A percentile compares a stretch with the other conserved stretches of the same genome.
Evolutionary conservation across 2,888 invertebrate genomes (phyloP).

Genomic region (Trichogramma dendrolimi): DNA sequence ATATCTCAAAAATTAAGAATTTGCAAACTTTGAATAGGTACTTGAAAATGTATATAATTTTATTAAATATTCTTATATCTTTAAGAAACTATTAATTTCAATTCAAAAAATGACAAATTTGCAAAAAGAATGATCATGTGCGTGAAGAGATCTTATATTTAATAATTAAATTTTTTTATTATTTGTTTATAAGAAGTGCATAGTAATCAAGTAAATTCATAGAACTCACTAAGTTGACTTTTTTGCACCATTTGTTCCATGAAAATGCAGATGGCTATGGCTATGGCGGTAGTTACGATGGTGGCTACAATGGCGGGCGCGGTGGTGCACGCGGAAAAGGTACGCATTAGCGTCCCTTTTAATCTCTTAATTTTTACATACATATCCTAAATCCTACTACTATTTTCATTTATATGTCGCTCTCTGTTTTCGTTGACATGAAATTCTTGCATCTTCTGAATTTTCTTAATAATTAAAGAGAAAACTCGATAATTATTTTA

Average conservation of each 20-base stretch:
- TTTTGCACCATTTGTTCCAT: constrained; percentile 50
- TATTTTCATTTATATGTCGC: too few relatives aligned
- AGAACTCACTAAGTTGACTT: constrained; percentile 26
- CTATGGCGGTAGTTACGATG: constrained; percentile 84
- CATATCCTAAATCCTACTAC: too few relatives aligned
- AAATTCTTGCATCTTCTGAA: too few relatives aligned
- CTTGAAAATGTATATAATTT: too few relatives aligned
- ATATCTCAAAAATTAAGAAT: too few relatives aligned
- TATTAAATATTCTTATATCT: too few relatives aligned
- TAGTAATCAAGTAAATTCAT: constrained; percentile 15
- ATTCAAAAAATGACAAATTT: not conserved
- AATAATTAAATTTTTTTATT: constrained; percentile 1
- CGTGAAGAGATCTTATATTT: constrained; percentile 19
- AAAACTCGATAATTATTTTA: too few relatives aligned
- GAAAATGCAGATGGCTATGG: constrained; percentile 64
- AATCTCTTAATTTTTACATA: constrained; percentile 20
- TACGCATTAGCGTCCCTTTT: constrained; percentile 58
- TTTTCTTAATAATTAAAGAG: too few relatives aligned
- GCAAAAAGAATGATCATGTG: constrained; percentile 24
- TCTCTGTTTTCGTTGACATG: too few relatives aligned
- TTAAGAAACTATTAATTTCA: too few relatives aligned
- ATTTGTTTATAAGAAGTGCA: constrained; percentile 6
- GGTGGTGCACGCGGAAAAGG: constrained; percentile 84
- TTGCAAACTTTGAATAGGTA: too few relatives aligned
- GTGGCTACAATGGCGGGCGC: constrained; percentile 82